Evolutionary conservation across 2,888 invertebrate species (phyloP), one percentile per base, ranked within the genome.

Genomic region (Hartigia nigra): DNA sequence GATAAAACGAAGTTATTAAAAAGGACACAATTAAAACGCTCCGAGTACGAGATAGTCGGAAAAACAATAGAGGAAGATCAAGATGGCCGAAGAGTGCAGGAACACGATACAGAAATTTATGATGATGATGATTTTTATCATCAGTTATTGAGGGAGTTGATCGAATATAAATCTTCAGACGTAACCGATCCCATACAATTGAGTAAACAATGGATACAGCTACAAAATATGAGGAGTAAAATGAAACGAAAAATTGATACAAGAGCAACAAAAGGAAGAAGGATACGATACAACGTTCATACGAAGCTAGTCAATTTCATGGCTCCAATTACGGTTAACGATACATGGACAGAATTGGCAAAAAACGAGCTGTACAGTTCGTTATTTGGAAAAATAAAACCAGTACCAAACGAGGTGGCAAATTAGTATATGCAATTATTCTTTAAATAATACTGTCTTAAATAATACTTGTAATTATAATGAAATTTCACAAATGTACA

Each of bases 121-220:
- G 98, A 99, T 91, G 99, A 99, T 89, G 97, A 96, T 87, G 99
- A 99, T 90, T 99, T 99, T 91, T 99, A 99, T 92, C 98, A 98
- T 91, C 97, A 98, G 87, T 93, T 98, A 78, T 92, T 99, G 74
- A 93, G 97, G 82, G 98, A 99, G 91, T 92, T 99, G 70, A 98
- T 99, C 82, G 98, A 99, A 90, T 95, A 96, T 83, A 98, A 98
- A 92, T 96, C 97, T 0, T 94, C 95, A 4, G 95, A 96, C 87
- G 94, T 96, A 12, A 95, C 95, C 0, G 98, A 97, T 92, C 97
- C 98, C 0, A 94, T 96, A 12, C 96, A 97, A 86, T 93, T 98
- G 74, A 96, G 97, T 89, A 94, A 96, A 83, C 98, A 98, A 88
- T 98, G 97, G 96, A 94, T 98, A 82, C 96, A 98, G 81, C 92